Conservation (phyloP, 2,113 vertebrate species). For the Tragelaphus buxtoni region DNA sequence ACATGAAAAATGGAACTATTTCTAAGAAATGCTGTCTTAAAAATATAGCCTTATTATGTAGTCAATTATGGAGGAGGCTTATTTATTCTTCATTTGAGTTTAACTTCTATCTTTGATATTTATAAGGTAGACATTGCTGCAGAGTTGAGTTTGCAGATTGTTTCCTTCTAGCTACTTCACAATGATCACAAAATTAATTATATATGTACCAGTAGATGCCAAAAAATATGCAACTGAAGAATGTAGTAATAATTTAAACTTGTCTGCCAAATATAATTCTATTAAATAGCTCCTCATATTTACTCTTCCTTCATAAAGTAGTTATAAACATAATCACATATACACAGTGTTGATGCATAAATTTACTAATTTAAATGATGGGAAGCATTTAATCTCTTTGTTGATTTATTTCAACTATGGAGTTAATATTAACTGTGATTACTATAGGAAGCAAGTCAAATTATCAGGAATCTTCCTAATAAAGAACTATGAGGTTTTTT, state of each 20-base stretch:
- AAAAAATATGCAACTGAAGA: not conserved
- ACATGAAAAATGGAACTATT: not conserved
- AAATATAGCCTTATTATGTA: slow-evolving; percentile 14
- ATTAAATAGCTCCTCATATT: not conserved
- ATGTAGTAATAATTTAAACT: slow-evolving; percentile 47
- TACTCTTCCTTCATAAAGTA: not conserved
- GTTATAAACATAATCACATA: not conserved
- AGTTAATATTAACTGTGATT: not conserved
- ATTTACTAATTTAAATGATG: not conserved
- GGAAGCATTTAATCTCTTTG: not conserved
- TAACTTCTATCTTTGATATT: slow-evolving; percentile 15
- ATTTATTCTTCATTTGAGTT: slow-evolving; percentile 42
- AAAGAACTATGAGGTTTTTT: not conserved
- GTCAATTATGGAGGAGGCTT: slow-evolving; percentile 12
- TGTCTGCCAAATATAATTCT: not conserved
- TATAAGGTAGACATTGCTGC: slow-evolving; percentile 15
- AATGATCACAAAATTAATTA: slow-evolving; percentile 65
- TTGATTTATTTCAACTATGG: not conserved
- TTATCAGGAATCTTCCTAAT: not conserved
- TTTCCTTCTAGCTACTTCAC: slow-evolving; percentile 14
- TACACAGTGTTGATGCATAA: not conserved
- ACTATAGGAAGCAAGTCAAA: not conserved
- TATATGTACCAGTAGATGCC: slow-evolving; percentile 12
- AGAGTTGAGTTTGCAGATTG: slow-evolving; percentile 48
- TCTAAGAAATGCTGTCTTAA: not conserved